Evolutionary conservation across 2,888 invertebrate genomes (phyloP).

Genomic region (Scaptomyza tumidula): DNA sequence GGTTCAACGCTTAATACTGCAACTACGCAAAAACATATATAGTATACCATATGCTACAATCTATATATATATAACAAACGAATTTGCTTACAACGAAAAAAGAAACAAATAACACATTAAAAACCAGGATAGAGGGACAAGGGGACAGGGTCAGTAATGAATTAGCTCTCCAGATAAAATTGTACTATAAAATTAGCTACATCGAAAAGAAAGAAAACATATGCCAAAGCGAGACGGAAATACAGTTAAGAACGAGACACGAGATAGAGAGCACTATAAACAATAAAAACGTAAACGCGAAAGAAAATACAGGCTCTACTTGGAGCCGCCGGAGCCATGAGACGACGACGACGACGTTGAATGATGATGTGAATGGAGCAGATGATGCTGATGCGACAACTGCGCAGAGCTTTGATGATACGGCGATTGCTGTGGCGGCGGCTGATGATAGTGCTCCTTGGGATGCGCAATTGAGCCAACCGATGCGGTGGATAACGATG

Average conservation of each 20-base stretch:
- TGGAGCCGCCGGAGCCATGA: constrained; percentile 39
- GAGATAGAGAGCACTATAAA: constrained; percentile 45
- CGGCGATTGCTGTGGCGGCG: constrained; percentile 57
- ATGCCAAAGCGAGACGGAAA: constrained; percentile 22
- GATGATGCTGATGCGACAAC: constrained; percentile 19
- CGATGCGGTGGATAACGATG: constrained; percentile 13
- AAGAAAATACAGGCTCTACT: constrained; percentile 35
- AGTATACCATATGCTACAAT: background rate
- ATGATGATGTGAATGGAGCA: constrained; percentile 41
- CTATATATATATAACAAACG: constrained; percentile 19
- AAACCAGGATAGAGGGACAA: background rate
- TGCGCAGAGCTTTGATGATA: constrained; percentile 52
- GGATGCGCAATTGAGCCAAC: constrained; percentile 25
- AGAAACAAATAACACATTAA: constrained; percentile 22
- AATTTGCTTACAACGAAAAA: constrained; percentile 9
- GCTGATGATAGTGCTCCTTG: constrained; percentile 53
- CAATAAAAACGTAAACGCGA: constrained; percentile 24
- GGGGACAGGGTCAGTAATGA: constrained; percentile 19
- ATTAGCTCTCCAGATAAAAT: constrained; percentile 9
- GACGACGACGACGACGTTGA: constrained; percentile 20
- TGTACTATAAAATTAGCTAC: constrained; percentile 1
- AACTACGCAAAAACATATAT: constrained; percentile 31
- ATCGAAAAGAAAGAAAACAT: background rate
- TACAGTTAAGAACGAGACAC: constrained; percentile 17
- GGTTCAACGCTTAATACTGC: constrained; percentile 74